A percentile compares a stretch with the other conserved stretches of the same genome.
Evolutionary conservation across 2,888 invertebrate genomes (phyloP).

Genomic region (Halocaridina rubra): DNA sequence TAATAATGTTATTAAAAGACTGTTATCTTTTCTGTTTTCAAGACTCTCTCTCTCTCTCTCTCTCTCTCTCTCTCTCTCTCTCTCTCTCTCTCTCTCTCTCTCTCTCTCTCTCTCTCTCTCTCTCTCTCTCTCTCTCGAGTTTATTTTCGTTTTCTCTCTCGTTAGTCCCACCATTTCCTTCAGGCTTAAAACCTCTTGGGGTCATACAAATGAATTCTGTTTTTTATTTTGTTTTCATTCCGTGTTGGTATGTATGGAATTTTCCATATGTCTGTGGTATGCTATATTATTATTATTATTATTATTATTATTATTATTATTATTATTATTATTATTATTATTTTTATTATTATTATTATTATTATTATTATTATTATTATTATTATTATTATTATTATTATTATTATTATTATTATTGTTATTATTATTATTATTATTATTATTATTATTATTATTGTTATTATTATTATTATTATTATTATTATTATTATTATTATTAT

Average conservation of each 20-base stretch:
- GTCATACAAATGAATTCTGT: background rate
- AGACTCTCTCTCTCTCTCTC: background rate
- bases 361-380: conserved; percentile 4
- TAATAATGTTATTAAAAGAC: background rate
- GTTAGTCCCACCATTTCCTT: background rate
- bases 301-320: background rate
- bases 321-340: background rate
- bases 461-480: conserved; percentile 11
- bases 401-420: conserved; percentile 24
- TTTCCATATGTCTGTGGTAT: background rate
- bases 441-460: background rate
- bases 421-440: conserved; percentile 9
- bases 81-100: background rate
- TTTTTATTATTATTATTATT: background rate
- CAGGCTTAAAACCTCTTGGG: background rate
- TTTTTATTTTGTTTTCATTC: background rate
- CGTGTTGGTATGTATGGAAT: background rate
- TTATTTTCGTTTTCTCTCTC: background rate
- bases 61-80: background rate
- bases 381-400: conserved; percentile 23
- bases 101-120: background rate
- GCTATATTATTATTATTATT: background rate
- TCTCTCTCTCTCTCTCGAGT: background rate
- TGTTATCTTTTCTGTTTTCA: background rate
- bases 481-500: conserved; percentile 19